Percentiles rank a stretch among this genome's conserved stretches.
Evolutionary conservation across 2,888 invertebrate species (phyloP).

Genomic region (Drosophila anceps): DNA sequence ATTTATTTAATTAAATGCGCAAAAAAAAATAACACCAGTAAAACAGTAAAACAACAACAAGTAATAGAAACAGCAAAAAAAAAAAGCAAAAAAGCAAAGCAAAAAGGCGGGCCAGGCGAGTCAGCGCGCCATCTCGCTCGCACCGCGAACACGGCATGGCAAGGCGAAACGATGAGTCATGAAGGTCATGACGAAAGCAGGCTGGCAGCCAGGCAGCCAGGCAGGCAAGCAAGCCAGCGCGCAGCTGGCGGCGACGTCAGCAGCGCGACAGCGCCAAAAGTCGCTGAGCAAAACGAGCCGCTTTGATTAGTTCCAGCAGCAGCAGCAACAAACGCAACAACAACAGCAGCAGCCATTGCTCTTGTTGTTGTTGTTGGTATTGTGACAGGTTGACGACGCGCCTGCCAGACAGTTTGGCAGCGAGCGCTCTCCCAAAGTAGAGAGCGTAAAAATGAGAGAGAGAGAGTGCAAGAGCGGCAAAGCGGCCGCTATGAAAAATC

Average conservation of each 20-base stretch:
- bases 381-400: constrained; percentile 70
- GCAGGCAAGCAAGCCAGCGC: constrained; percentile 51
- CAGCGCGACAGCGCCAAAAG: constrained; percentile 56
- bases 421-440: constrained; percentile 37
- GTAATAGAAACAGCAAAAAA: constrained; percentile 31
- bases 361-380: constrained; percentile 30
- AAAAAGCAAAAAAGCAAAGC: constrained; percentile 29
- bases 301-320: constrained; percentile 69
- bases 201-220: constrained; percentile 54
- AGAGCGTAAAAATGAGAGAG: constrained; percentile 12
- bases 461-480: constrained; percentile 24
- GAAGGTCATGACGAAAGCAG: constrained; percentile 85
- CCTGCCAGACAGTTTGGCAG: constrained; percentile 80
- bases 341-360: constrained; percentile 22
- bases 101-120: constrained; percentile 60
- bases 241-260: constrained; percentile 27
- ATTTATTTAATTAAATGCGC: constrained; percentile 79
- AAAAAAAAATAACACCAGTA: constrained; percentile 45
- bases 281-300: constrained; percentile 53
- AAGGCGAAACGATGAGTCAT: constrained; percentile 85
- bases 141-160: constrained; percentile 9
- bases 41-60: constrained; percentile 14
- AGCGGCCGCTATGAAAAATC: constrained; percentile 77
- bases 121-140: constrained; percentile 41
- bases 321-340: constrained; percentile 28